A percentile compares a stretch with the other conserved stretches of the same genome.
Conservation (phyloP, 2,888 invertebrate genomes). For the Caenorhabditis sp. region DNA sequence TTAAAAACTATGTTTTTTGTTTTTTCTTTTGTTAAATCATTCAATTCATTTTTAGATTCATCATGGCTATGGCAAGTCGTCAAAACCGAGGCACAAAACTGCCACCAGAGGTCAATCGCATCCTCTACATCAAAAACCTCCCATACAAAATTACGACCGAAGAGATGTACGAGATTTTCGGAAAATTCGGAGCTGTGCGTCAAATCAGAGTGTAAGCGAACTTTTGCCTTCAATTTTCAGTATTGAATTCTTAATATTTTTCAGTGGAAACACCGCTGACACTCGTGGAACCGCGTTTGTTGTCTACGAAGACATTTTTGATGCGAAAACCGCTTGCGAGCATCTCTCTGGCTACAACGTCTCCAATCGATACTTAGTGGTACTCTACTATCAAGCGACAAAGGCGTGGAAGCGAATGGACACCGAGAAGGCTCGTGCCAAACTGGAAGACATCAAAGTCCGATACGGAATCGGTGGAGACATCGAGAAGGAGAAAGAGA, state of each 20-base stretch:
- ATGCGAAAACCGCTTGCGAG: slow-evolving; percentile 99
- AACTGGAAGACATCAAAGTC: slow-evolving; percentile 85
- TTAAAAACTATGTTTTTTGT: too few relatives aligned
- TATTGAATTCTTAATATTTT: slow-evolving; percentile 7
- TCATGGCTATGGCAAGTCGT: slow-evolving; percentile 81
- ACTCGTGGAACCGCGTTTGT: slow-evolving; percentile 99
- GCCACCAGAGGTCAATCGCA: slow-evolving; percentile 96
- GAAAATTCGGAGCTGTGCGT: slow-evolving; percentile 98
- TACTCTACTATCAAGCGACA: slow-evolving; percentile 93
- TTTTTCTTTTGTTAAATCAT: too few relatives aligned
- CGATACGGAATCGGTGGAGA: slow-evolving; percentile 85
- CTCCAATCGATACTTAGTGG: slow-evolving; percentile 98
- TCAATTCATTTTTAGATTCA: slow-evolving; percentile 5
- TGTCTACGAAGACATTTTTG: slow-evolving; percentile 99
- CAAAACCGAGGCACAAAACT: slow-evolving; percentile 87
- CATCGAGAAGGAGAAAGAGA: slow-evolving; percentile 81
- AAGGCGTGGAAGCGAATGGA: slow-evolving; percentile 85
- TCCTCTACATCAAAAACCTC: slow-evolving; percentile 95
- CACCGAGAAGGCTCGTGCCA: slow-evolving; percentile 85
- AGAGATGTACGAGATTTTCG: slow-evolving; percentile 99
- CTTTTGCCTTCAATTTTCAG: not conserved
- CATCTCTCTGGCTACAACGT: slow-evolving; percentile 99
- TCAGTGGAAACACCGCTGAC: slow-evolving; percentile 95
- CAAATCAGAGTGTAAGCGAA: slow-evolving; percentile 95
- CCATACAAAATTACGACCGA: slow-evolving; percentile 99